These are phyloP conservation scores for Lepus townsendii DNA, from an alignment of 2,797 vertebrate genomes.

Conservation along the genomic window DNA sequence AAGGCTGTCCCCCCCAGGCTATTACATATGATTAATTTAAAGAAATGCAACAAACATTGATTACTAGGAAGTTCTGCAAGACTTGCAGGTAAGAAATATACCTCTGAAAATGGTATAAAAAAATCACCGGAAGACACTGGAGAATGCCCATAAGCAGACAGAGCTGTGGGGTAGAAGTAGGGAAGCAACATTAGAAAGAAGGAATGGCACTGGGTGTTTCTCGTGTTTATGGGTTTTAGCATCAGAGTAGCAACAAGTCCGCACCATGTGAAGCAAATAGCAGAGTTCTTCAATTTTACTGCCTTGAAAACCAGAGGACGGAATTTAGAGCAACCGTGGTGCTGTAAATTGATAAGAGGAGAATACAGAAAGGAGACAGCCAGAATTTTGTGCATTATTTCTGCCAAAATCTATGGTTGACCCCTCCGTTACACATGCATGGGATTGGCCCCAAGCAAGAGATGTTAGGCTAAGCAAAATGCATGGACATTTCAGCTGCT, in stretches of 20 bases:
- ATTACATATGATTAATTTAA: neutral
- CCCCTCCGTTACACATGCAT: neutral
- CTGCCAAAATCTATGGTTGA: neutral
- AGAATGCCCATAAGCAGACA: neutral
- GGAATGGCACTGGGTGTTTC: neutral
- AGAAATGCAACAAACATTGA: neutral
- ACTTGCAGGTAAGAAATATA: neutral
- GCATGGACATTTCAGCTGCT: neutral
- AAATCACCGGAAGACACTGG: neutral
- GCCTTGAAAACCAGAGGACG: neutral
- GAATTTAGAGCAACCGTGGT: neutral
- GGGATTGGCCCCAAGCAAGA: neutral
- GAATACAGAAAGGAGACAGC: neutral
- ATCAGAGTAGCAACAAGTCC: too few species aligned
- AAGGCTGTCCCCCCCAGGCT: neutral
- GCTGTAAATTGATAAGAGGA: neutral
- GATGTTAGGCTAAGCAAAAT: neutral
- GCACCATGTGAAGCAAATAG: neutral
- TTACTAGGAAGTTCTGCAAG: neutral
- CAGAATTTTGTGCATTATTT: neutral
- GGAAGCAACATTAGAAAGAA: neutral
- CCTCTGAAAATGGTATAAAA: neutral
- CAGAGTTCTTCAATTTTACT: neutral
- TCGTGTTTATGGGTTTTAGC: neutral
- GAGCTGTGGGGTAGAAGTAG: neutral